These are phyloP conservation scores for Podotricha telesiphe DNA, from an alignment of 2,888 invertebrate species.

Conservation along the genomic window DNA sequence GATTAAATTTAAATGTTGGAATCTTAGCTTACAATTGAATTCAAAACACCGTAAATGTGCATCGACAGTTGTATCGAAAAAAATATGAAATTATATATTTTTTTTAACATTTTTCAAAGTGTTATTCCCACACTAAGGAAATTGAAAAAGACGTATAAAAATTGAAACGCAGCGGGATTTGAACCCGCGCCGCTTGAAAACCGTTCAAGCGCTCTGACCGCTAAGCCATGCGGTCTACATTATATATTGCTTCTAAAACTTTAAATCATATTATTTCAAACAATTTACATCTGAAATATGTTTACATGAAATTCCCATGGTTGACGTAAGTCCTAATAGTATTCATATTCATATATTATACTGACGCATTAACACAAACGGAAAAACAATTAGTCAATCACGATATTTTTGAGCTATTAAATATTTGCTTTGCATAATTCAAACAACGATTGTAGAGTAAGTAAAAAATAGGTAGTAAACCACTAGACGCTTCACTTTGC, in stretches of 20 bases:
- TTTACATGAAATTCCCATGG: neutral
- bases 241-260: neutral
- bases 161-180: no score
- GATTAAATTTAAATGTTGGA: no score
- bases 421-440: neutral
- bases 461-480: neutral
- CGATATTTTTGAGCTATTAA: neutral
- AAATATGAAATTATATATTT: no score
- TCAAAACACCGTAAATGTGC: no score
- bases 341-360: neutral
- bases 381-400: neutral
- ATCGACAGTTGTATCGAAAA: no score
- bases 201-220: no score
- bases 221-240: no score
- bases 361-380: neutral
- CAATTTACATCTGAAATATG: neutral
- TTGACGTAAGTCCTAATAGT: neutral
- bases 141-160: no score
- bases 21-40: no score
- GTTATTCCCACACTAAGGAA: no score
- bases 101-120: no score
- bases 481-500: neutral
- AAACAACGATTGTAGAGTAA: neutral
- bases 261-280: neutral
- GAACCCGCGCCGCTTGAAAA: no score